These are phyloP conservation scores for Napeogenes sylphis DNA, from an alignment of 2,888 invertebrate species.

Conservation along the genomic window DNA sequence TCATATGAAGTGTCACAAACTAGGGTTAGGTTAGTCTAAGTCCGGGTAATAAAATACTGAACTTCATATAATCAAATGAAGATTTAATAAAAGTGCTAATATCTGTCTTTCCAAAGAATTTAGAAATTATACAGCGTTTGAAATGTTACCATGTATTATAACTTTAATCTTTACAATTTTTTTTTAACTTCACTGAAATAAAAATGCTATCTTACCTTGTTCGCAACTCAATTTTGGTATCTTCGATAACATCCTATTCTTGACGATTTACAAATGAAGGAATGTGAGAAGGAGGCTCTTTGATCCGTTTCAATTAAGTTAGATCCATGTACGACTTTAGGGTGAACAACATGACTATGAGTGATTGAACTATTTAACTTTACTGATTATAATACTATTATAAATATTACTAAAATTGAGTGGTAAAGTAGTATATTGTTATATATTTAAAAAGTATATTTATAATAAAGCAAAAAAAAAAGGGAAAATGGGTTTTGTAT, in stretches of 20 bases:
- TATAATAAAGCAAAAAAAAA: not conserved
- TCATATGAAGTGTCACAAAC: constrained; percentile 57
- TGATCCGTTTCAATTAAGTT: not conserved
- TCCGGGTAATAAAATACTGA: constrained; percentile 19
- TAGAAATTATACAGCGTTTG: too few relatives aligned
- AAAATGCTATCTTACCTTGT: too few relatives aligned
- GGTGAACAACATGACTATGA: not conserved
- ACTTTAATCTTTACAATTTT: too few relatives aligned
- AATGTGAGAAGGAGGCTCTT: not conserved
- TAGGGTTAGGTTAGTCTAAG: constrained; percentile 28
- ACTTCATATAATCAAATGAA: not conserved
- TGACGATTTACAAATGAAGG: not conserved
- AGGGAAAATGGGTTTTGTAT: not conserved
- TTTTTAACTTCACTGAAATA: too few relatives aligned
- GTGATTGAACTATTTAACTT: not conserved
- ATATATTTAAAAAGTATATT: too few relatives aligned
- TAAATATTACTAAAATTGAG: not conserved
- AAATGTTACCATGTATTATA: too few relatives aligned
- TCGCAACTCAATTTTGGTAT: not conserved
- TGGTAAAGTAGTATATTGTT: too few relatives aligned
- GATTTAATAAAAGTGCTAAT: too few relatives aligned
- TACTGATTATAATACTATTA: not conserved
- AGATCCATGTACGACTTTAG: not conserved
- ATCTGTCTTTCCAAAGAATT: too few relatives aligned
- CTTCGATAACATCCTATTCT: not conserved